Base-by-base conservation (phyloP, 2,797 vertebrate genomes). In the Lithobates sylvaticus region DNA sequence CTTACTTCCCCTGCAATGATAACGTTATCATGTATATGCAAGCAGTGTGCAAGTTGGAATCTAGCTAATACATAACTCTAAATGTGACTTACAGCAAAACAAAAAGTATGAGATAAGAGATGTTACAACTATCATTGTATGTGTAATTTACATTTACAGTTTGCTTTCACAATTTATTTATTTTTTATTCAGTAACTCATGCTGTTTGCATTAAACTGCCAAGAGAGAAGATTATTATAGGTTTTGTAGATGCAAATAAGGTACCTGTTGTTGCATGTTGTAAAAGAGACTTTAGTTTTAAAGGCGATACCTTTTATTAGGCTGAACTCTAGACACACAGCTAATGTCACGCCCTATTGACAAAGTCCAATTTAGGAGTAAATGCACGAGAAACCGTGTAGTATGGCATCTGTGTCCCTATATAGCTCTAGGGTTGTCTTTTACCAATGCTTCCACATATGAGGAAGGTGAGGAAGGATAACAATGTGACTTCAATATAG, bases 21-120 rank as follows among this genome's bases (percentile, higher is more conserved):
- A 82, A 47, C 64, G 50, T 82, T 82, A 82, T 74, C 80, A 74
- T 44, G 36, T 82, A 47, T n/a, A 75, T 54, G n/a, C 42, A 74
- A 13, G 18, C 80, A 61, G 23, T 32, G 39, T 79, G 16, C 6
- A 5, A 9, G 39, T 39, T 67, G 27, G 15, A 68, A 39, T 54
- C 23, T 26, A 61, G 10, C 32, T 61, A 64, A 32, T 9, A 47
- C 73, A 73, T 8, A 23, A 26, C 39, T 74, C 7, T 80, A 10
- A 5, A 36, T n/a, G 39, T 82, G 44, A 71, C 67, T 81, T 82
- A 54, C n/a, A 44, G 50, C 34, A 74, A 73, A n/a, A 74, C 80
- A 81, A 81, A 81, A 71, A 50, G 69, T 5, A 47, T 5, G 3
- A 73, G 70, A 82, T 74, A 81, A 74, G 70, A 23, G 10, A 47